Evolutionary conservation across 2,888 invertebrate genomes (phyloP).

Genomic region (Sphinx pinastri): DNA sequence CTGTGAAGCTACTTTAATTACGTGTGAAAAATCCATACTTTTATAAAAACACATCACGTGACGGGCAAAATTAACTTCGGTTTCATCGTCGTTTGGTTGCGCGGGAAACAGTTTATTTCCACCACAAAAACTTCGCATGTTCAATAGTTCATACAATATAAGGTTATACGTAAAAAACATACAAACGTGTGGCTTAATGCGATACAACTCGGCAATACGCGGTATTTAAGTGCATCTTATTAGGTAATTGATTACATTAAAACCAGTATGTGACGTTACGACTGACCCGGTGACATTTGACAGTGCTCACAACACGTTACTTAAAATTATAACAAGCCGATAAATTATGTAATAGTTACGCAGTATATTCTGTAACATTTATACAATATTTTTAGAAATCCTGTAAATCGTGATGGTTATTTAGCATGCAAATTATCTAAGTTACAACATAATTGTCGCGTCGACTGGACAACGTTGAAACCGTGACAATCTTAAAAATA

Average conservation of each 20-base stretch:
- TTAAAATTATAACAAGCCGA: constrained; percentile 28
- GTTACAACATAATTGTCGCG: constrained; percentile 42
- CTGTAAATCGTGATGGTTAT: constrained; percentile 49
- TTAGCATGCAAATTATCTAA: constrained; percentile 41
- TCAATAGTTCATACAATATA: neutral
- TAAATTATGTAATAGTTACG: constrained; percentile 22
- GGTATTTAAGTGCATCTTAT: constrained; percentile 1
- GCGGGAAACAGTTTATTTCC: constrained; percentile 28
- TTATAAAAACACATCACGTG: constrained; percentile 32
- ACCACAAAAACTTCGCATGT: neutral
- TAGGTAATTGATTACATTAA: constrained; percentile 36
- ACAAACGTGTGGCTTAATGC: neutral
- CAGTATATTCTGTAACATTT: constrained; percentile 27
- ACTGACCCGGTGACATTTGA: constrained; percentile 52
- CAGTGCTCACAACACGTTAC: neutral
- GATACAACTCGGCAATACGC: neutral
- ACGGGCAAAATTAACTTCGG: constrained; percentile 44
- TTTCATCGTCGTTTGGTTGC: constrained; percentile 42
- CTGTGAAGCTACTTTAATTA: too few relatives aligned
- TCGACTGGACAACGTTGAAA: neutral
- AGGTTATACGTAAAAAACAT: neutral
- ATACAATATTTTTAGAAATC: constrained; percentile 39
- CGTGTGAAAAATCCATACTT: neutral
- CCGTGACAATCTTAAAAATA: neutral
- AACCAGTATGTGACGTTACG: constrained; percentile 43